Evolutionary conservation across 1,140 invertebrate species (phyloP), one percentile per base, ranked within the genome.

Genomic region (Scaptomyza graminum): DNA sequence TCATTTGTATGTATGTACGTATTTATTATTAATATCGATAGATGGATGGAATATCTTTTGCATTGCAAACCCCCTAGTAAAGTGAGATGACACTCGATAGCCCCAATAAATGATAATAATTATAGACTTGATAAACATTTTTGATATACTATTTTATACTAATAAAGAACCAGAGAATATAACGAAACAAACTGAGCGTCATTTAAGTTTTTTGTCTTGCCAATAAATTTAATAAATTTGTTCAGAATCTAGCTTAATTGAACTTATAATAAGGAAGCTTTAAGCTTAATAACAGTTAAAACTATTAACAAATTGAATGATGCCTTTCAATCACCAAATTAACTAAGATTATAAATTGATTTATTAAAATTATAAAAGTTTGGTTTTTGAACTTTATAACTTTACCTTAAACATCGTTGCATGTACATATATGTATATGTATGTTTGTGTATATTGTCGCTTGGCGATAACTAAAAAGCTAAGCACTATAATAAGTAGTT

Each of bases 131-230:
- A 88, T 74, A 70, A 88, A 88, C 67, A 88, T 79, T 88, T 88
- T 88, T 88, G 83, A 88, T 88, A 88, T 70, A 71, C 68, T 71
- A 79, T 88, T 88, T 85, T 88, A 88, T 88, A 88, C 83, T 88
- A 87, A 87, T 88, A 87, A 87, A 69, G 41, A 73, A 67, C 85
- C 57, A 50, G 71, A 88, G 64, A 88, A 70, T 87, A 79, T 88
- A 69, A 85, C 78, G 59, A 71, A 8, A 7, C 1, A 39, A 8
- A 2, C 39, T 13, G 16, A 13, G 22, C 7, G 16, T 41, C 5
- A 55, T 8, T 28, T 28, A 22, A 59, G 9, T 57, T 49, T 9
- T 31, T 43, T 41, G 8, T 34, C 31, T 34, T 3, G 31, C 8
- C 8, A 34, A 43, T 43, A 13, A 8, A n/a, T n/a, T 39, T 12